phyloP scores from a whole-genome alignment of 2,888 invertebrate species.

The Hololepta plana region DNA sequence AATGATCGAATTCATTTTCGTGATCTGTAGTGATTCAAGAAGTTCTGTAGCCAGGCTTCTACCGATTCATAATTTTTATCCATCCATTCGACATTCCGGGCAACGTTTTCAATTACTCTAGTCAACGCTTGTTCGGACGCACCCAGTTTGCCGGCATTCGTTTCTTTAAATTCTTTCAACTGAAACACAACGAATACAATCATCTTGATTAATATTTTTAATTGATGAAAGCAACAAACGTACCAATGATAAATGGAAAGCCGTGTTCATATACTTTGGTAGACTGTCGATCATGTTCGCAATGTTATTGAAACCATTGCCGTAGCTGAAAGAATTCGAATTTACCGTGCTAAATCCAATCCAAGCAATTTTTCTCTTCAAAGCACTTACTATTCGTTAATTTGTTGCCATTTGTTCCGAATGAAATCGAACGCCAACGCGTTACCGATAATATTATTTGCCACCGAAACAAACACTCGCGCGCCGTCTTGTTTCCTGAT shows the following conservation, averaged over 20 bases:
- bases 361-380: neutral
- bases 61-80: constrained; percentile 28
- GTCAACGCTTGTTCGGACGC: constrained; percentile 31
- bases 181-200: constrained; percentile 12
- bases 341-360: neutral
- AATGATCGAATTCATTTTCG: too few species aligned
- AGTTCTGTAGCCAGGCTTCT: constrained; percentile 23
- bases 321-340: constrained; percentile 25
- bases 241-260: constrained; percentile 23
- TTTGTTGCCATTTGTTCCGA: constrained; percentile 28
- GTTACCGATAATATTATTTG: constrained; percentile 36
- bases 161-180: constrained; percentile 26
- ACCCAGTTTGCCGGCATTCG: constrained; percentile 26
- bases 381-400: constrained; percentile 27
- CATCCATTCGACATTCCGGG: constrained; percentile 39
- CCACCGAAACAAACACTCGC: constrained; percentile 36
- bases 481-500: constrained; percentile 43
- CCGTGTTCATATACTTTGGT: constrained; percentile 34
- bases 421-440: constrained; percentile 41
- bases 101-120: constrained; percentile 33
- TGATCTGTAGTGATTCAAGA: too few species aligned
- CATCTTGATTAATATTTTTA: neutral
- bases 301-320: constrained; percentile 34
- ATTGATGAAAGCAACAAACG: neutral
- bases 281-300: constrained; percentile 33